These are phyloP conservation scores for Arrhopalites spinosus DNA, from an alignment of 2,888 invertebrate species.

Conservation along the genomic window DNA sequence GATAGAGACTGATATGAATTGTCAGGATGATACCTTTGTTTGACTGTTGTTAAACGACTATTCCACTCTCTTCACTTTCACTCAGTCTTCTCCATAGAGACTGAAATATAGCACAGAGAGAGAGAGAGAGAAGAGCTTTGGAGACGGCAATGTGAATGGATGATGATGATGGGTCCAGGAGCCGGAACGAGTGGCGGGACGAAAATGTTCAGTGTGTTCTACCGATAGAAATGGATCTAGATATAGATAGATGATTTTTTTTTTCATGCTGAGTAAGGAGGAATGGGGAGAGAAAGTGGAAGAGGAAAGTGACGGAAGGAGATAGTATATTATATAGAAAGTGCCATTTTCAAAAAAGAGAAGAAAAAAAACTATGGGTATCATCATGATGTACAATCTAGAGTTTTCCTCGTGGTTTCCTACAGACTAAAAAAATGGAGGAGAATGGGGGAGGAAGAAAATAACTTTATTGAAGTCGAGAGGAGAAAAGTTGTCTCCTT, in stretches of 20 bases:
- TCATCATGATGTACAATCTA: neutral
- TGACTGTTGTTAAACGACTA: constrained; percentile 9
- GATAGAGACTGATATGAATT: constrained; percentile 20
- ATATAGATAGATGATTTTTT: constrained; percentile 8
- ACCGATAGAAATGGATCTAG: constrained; percentile 8
- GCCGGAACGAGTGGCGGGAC: neutral
- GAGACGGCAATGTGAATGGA: constrained; percentile 12
- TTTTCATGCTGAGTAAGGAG: neutral
- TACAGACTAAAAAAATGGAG: neutral
- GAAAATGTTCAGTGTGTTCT: neutral
- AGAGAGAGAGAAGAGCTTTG: neutral
- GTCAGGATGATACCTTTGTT: constrained; percentile 5
- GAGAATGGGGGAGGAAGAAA: neutral
- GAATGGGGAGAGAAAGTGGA: neutral
- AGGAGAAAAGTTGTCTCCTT: constrained; percentile 30
- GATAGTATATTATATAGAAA: neutral
- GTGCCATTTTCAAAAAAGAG: too few relatives aligned
- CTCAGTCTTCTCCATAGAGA: neutral
- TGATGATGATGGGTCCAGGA: constrained; percentile 15
- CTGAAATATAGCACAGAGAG: neutral
- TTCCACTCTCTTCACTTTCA: constrained; percentile 6
- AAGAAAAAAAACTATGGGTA: neutral
- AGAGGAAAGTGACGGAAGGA: neutral
- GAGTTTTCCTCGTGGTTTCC: too few relatives aligned
- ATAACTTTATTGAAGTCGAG: constrained; percentile 13